phyloP scores from a whole-genome alignment of 2,888 invertebrate genomes.

The Mythimna ferrago region DNA sequence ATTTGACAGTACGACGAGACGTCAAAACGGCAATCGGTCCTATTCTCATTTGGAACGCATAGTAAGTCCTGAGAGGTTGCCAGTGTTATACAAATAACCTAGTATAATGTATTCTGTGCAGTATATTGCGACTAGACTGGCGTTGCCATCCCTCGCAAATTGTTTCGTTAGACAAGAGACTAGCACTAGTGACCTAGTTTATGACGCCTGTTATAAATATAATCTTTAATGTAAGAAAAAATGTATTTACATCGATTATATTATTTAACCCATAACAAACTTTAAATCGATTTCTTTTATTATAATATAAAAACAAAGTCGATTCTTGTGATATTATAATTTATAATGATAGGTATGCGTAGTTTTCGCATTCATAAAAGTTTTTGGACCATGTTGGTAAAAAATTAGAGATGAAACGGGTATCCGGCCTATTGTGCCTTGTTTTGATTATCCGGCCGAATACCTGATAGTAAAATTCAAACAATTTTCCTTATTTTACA shows the following conservation, averaged over 20 bases:
- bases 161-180: background rate
- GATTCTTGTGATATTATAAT: slow-evolving; percentile 47
- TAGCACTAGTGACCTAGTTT: slow-evolving; percentile 20
- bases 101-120: too few species aligned
- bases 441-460: too few species aligned
- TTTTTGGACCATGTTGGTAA: background rate
- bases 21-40: too few species aligned
- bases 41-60: too few species aligned
- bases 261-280: slow-evolving; percentile 20
- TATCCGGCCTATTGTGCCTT: too few species aligned
- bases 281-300: slow-evolving; percentile 19
- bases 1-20: too few species aligned
- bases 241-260: background rate
- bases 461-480: too few species aligned
- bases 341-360: slow-evolving; percentile 16
- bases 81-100: too few species aligned
- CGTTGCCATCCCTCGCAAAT: background rate
- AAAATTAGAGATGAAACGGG: background rate
- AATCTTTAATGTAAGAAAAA: slow-evolving; percentile 5
- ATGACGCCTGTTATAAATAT: slow-evolving; percentile 10
- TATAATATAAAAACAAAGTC: slow-evolving; percentile 16
- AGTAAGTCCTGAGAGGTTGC: too few species aligned
- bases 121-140: too few species aligned
- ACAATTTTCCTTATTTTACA: too few species aligned
- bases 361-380: slow-evolving; percentile 39